Evolutionary conservation across 2,888 invertebrate genomes (phyloP), one percentile per base, ranked within the genome.

Genomic region (Mongoloraphidia duomilia): DNA sequence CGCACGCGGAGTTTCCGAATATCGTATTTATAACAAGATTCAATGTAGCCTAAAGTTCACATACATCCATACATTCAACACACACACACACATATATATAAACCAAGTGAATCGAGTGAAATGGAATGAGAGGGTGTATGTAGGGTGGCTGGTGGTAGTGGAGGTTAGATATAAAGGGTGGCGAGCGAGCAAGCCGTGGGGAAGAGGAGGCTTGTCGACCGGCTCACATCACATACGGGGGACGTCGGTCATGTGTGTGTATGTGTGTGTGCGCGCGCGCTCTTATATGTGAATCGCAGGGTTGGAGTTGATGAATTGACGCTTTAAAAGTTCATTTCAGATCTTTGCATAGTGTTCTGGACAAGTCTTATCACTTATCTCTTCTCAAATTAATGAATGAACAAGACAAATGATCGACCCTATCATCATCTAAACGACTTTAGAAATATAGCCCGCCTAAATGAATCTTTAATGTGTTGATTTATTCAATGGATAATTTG

Each of bases 21-120:
- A 26, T 26, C 26, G 26, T 26, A 26, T 26, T 26, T 26, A 26
- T 26, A 26, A 26, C 26, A 26, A 26, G 26, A 26, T 26, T 26
- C 26, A 26, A 26, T 26, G 26, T 26, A 26, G 26, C 26, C 26
- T 26, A 26, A 26, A 26, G 26, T 26, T 26, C 26, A 26, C 26
- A 26, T 26, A 26, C 26, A 26, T 26, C 6, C 26, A 26, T 26
- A 26, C 26, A 26, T 26, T 26, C 26, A 26, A 26, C 26, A 26
- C 26, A 26, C 26, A 26, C 26, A 26, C 26, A 26, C 17, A 17
- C 9, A 40, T 40, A 14, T 14, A 9, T 49, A 53, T 53, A 52
- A 50, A 53, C 55, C 57, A 57, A 58, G 58, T 58, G 60, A 60
- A 60, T 60, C 59, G 59, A 60, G 59, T 58, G 58, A 55, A 55